Percentiles rank a stretch among this genome's conserved stretches.
Conservation (phyloP, 2,888 invertebrate genomes). For the Polia nebulosa region DNA sequence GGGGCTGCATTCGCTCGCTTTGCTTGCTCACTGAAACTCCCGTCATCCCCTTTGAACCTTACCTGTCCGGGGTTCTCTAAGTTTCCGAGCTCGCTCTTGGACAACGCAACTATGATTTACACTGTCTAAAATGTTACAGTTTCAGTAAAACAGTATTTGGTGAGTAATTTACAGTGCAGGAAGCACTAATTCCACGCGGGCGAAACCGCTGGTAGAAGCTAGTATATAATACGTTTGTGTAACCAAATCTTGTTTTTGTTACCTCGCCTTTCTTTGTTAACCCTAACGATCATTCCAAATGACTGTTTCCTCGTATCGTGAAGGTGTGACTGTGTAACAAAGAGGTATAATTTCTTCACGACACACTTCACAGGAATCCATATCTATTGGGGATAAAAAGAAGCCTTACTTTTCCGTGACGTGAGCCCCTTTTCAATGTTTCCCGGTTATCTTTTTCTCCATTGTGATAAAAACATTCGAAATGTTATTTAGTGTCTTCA, state of each 20-base stretch:
- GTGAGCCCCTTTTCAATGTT: constrained; percentile 19
- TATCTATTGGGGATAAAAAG: constrained; percentile 50
- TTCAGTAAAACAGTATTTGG: too few relatives aligned
- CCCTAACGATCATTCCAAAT: not conserved
- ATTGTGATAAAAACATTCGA: constrained; percentile 9
- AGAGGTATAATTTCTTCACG: constrained; percentile 30
- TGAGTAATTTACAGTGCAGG: too few relatives aligned
- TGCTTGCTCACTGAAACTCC: too few relatives aligned
- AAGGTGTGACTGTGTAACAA: constrained; percentile 13
- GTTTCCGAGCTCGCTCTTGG: too few relatives aligned
- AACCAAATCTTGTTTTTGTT: not conserved
- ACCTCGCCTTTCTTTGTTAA: not conserved
- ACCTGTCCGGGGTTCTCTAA: too few relatives aligned
- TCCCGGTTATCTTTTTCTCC: constrained; percentile 26
- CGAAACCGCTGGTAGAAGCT: too few relatives aligned
- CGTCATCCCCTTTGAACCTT: too few relatives aligned
- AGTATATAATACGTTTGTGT: not conserved
- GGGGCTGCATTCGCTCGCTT: too few relatives aligned
- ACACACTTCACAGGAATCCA: constrained; percentile 44
- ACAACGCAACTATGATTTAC: too few relatives aligned
- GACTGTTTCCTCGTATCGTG: not conserved
- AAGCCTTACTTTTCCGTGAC: constrained; percentile 47
- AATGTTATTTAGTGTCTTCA: constrained; percentile 27
- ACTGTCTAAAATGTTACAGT: too few relatives aligned
- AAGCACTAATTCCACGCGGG: too few relatives aligned